Evolutionary conservation across 2,113 vertebrate genomes (phyloP), one percentile per base, ranked within the genome.

Genomic region (Xenotilapia leptura): DNA sequence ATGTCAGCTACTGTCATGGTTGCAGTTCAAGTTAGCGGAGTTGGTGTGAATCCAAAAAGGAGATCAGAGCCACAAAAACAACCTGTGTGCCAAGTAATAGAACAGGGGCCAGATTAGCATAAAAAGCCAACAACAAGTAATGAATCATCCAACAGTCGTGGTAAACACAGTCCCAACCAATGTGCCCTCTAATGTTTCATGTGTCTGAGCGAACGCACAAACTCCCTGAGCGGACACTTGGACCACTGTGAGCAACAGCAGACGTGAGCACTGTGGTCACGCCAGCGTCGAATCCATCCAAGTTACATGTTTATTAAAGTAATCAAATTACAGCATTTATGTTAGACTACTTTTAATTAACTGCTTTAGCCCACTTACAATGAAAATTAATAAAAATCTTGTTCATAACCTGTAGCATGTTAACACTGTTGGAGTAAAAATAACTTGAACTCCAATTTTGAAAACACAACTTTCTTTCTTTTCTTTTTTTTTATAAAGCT

Each of bases 331-430:
- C 45, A 49, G 0, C 40, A 3, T 42, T 47, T 8, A 17, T 47
- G 45, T 47, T 47, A 47, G 14, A 47, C 14, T 0, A 7, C 45
- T 47, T 47, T 47, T 47, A 47, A 47, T 10, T 10, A 40, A 5
- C 9, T 11, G 9, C 33, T 8, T 45, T 2, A 45, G 13, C 6
- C 6, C 13, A 45, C 42, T 45, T 2, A 45, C 42, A 45, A 45
- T 6, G 13, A 6, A 13, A 45, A 45, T 45, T 0, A 6, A 40
- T 2, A 47, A 15, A 47, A 15, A 47, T 15, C 45, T 47, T 0
- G 45, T 45, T 15, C 0, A 0, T 45, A 13, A 7, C 45, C 45
- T 14, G 42, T 0, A 15, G 14, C 0, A 15, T 15, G 45, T 47
- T 47, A 2, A 47, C 14, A 4, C 42, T 47, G 7, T 47, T 47